These are phyloP conservation scores for Acanthurus leucopareius DNA, from an alignment of 2,797 vertebrate genomes.

Conservation along the genomic window DNA sequence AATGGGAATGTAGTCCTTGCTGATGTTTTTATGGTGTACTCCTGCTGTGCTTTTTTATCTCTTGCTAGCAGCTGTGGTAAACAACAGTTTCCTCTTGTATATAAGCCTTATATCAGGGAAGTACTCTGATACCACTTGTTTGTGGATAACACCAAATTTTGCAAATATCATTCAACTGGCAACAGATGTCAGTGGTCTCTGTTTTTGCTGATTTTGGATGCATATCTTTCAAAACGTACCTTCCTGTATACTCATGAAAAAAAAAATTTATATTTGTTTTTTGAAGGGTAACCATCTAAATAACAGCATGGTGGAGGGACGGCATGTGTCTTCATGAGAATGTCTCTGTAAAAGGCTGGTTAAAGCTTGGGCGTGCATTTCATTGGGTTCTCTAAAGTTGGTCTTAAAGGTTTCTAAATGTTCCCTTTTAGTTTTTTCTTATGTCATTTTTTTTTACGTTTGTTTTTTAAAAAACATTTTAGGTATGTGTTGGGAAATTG, in stretches of 20 bases:
- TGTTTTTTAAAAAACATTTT: neutral
- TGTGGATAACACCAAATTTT: neutral
- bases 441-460: neutral
- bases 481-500: neutral
- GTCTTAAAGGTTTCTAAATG: neutral
- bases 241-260: neutral
- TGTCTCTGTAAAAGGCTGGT: neutral
- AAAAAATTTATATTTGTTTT: neutral
- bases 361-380: constrained; percentile 7
- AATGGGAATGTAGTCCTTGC: constrained; percentile 2
- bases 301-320: constrained; percentile 44
- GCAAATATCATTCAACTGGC: neutral
- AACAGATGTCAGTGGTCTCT: neutral
- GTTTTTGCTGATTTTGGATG: constrained; percentile 3
- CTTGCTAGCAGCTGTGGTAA: constrained; percentile 21
- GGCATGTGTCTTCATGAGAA: neutral
- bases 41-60: constrained; percentile 15
- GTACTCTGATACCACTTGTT: neutral
- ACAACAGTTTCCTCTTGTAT: constrained; percentile 17
- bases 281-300: neutral
- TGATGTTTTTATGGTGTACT: constrained; percentile 16
- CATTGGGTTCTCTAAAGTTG: constrained; percentile 7
- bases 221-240: neutral
- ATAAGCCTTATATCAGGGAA: neutral
- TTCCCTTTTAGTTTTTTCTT: neutral